Conservation (phyloP, 2,888 invertebrate genomes). For the Gymnosoma rotundatum region DNA sequence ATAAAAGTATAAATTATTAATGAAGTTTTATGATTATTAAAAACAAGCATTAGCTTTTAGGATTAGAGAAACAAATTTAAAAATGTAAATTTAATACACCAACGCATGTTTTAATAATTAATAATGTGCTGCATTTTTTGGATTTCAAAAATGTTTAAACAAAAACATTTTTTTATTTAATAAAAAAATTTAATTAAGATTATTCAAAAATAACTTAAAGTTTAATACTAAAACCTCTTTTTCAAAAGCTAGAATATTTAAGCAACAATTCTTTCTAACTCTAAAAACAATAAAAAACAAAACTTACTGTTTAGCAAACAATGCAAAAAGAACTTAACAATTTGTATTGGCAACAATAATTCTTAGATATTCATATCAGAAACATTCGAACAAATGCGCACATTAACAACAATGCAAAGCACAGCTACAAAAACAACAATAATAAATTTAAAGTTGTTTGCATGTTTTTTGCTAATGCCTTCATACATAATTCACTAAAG, state of each 20-base stretch:
- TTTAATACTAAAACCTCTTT: too few species aligned
- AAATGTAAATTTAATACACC: neutral
- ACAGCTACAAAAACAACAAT: neutral
- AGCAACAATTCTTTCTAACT: neutral
- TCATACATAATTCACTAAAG: conserved; percentile 45
- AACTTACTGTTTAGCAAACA: neutral
- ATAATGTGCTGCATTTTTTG: too few species aligned
- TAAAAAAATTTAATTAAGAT: too few species aligned
- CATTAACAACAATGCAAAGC: conserved; percentile 16
- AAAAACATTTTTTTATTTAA: too few species aligned
- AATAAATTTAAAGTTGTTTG: conserved; percentile 17
- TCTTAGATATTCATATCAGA: conserved; percentile 48
- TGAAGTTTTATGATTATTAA: neutral
- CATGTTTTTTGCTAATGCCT: conserved; percentile 24
- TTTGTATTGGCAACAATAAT: conserved; percentile 56
- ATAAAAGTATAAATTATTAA: conserved; percentile 16
- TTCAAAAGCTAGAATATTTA: too few species aligned
- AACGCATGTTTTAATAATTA: too few species aligned
- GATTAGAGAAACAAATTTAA: neutral
- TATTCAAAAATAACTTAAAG: too few species aligned
- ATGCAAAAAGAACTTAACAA: conserved; percentile 15
- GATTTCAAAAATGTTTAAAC: too few species aligned
- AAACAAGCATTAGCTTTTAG: neutral
- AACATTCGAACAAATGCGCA: conserved; percentile 46
- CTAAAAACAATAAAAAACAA: neutral